Percentiles rank a stretch among this genome's conserved stretches.
These are phyloP conservation scores for Philopedon plagiatum DNA, from an alignment of 2,888 invertebrate genomes.

Conservation along the genomic window DNA sequence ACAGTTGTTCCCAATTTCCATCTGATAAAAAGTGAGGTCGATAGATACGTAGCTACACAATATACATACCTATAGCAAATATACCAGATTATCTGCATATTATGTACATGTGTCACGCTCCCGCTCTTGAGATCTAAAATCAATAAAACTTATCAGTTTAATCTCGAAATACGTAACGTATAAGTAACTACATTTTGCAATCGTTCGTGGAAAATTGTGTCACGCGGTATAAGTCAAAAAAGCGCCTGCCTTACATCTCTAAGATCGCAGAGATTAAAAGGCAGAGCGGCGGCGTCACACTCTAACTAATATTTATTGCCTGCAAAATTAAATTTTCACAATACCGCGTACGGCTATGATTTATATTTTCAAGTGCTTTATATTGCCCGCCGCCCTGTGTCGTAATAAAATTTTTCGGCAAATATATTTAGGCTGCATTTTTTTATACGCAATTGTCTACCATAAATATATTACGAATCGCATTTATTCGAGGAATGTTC, in stretches of 20 bases:
- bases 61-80: slow-evolving; percentile 16
- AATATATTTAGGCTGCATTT: slow-evolving; percentile 44
- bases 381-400: slow-evolving; percentile 20
- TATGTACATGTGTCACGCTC: slow-evolving; percentile 8
- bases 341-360: slow-evolving; percentile 46
- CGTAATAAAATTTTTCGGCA: slow-evolving; percentile 43
- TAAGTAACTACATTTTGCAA: slow-evolving; percentile 20
- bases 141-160: slow-evolving; percentile 16
- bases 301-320: slow-evolving; percentile 52
- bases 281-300: slow-evolving; percentile 41
- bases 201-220: slow-evolving; percentile 15
- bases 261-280: slow-evolving; percentile 46
- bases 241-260: slow-evolving; percentile 23
- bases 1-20: background rate
- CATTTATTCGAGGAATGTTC: no score
- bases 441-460: slow-evolving; percentile 34
- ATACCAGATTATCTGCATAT: slow-evolving; percentile 25
- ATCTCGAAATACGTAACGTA: slow-evolving; percentile 1
- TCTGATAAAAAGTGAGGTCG: background rate
- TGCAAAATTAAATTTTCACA: slow-evolving; percentile 56
- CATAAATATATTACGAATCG: slow-evolving; percentile 16
- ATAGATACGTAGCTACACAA: slow-evolving; percentile 13
- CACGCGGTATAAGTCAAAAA: slow-evolving; percentile 26
- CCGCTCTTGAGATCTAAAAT: slow-evolving; percentile 26
- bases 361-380: slow-evolving; percentile 47